A percentile compares a stretch with the other conserved stretches of the same genome.
phyloP scores from a whole-genome alignment of 2,113 vertebrate genomes.

The Malurus melanocephalus region DNA sequence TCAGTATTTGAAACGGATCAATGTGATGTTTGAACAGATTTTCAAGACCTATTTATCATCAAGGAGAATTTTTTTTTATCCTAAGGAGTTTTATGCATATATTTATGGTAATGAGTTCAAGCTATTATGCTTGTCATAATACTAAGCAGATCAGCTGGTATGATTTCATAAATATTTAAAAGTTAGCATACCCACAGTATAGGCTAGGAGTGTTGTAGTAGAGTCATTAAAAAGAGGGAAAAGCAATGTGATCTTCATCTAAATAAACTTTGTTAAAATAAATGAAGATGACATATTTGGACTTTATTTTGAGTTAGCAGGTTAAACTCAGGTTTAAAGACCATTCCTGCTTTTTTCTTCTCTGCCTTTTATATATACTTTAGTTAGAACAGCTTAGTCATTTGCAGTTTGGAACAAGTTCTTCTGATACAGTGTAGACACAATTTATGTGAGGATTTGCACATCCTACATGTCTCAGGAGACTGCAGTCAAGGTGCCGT shows the following conservation, averaged over 20 bases:
- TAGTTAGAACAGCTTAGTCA: neutral
- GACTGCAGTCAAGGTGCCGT: neutral
- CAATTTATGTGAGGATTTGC: neutral
- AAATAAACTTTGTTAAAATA: neutral
- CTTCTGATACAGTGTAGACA: neutral
- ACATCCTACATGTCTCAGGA: neutral
- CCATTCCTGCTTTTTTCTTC: neutral
- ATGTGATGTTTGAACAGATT: neutral
- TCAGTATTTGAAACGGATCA: neutral
- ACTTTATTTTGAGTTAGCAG: neutral
- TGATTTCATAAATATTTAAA: slow-evolving; percentile 35
- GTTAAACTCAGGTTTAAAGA: neutral
- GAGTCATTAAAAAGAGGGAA: neutral
- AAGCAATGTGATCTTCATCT: neutral
- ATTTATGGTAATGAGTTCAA: slow-evolving; percentile 21
- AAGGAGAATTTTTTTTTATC: slow-evolving; percentile 4
- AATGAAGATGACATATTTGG: neutral
- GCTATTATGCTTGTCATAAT: slow-evolving; percentile 7
- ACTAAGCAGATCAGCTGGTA: neutral
- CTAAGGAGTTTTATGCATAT: neutral
- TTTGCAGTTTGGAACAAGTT: neutral
- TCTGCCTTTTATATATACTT: neutral
- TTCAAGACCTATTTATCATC: neutral
- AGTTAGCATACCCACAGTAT: neutral
- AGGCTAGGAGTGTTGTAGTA: neutral